Conservation (phyloP, 2,888 invertebrate species). For the Gibbula magus region DNA sequence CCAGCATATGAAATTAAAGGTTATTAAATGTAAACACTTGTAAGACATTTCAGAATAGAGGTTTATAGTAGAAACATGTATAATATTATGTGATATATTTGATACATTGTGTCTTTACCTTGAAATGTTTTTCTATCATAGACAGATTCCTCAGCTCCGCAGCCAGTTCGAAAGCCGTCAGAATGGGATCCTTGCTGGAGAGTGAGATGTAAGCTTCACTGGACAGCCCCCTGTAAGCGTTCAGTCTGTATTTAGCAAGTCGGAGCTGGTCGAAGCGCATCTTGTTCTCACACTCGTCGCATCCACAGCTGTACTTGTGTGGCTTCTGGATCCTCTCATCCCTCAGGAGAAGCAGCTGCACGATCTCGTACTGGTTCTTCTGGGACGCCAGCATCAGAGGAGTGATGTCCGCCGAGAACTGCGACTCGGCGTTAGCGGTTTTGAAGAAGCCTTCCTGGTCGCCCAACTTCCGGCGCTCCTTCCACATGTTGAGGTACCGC, state of each 20-base stretch:
- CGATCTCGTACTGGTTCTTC: conserved; percentile 73
- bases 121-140: conserved; percentile 71
- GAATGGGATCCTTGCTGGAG: conserved; percentile 72
- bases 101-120: conserved; percentile 61
- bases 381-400: conserved; percentile 71
- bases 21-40: no score
- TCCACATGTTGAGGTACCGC: conserved; percentile 69
- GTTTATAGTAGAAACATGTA: no score
- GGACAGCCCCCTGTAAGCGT: conserved; percentile 70
- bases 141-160: conserved; percentile 68
- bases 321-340: conserved; percentile 71
- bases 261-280: conserved; percentile 71
- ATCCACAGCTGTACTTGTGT: conserved; percentile 70
- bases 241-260: conserved; percentile 71
- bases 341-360: conserved; percentile 66
- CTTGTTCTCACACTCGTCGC: conserved; percentile 66
- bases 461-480: conserved; percentile 60
- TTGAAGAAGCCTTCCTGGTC: conserved; percentile 63
- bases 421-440: conserved; percentile 66
- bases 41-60: no score
- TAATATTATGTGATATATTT: no score
- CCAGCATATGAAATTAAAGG: no score
- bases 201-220: conserved; percentile 73
- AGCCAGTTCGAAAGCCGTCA: conserved; percentile 71
- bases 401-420: conserved; percentile 72